Conservation (phyloP, 2,113 vertebrate species). For the Larimichthys polyactis region DNA sequence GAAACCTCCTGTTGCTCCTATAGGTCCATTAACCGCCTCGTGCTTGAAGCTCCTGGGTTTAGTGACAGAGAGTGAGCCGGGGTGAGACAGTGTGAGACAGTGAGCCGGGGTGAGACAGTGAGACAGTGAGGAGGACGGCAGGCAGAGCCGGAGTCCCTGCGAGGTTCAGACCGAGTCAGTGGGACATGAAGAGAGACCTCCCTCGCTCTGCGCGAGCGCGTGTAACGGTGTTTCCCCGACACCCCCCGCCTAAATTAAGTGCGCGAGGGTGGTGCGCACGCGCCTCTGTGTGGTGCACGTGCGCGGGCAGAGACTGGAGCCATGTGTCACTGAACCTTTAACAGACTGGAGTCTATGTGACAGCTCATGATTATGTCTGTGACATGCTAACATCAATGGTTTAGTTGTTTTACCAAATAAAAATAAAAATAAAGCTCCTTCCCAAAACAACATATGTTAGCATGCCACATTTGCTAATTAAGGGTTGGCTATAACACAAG, state of each 20-base stretch:
- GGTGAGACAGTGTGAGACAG: neutral
- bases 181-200: constrained; percentile 40
- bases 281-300: constrained; percentile 13
- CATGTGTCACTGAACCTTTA: too few relatives aligned
- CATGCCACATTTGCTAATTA: too few relatives aligned
- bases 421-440: too few relatives aligned
- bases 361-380: too few relatives aligned
- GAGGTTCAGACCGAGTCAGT: constrained; percentile 29
- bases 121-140: neutral
- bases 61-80: neutral
- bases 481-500: too few relatives aligned
- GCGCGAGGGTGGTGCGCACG: constrained; percentile 22
- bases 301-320: constrained; percentile 1
- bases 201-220: constrained; percentile 3
- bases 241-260: constrained; percentile 4
- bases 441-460: too few relatives aligned
- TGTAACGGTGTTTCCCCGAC: constrained; percentile 50
- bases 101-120: too few relatives aligned
- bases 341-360: too few relatives aligned
- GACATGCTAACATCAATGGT: too few relatives aligned
- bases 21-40: neutral
- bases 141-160: constrained; percentile 16
- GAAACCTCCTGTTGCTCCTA: constrained; percentile 65
- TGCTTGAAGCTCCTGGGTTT: neutral
- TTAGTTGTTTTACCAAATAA: too few relatives aligned